Base-by-base conservation (phyloP, 2,888 invertebrate genomes). In the Tetanocera ferruginea region DNA sequence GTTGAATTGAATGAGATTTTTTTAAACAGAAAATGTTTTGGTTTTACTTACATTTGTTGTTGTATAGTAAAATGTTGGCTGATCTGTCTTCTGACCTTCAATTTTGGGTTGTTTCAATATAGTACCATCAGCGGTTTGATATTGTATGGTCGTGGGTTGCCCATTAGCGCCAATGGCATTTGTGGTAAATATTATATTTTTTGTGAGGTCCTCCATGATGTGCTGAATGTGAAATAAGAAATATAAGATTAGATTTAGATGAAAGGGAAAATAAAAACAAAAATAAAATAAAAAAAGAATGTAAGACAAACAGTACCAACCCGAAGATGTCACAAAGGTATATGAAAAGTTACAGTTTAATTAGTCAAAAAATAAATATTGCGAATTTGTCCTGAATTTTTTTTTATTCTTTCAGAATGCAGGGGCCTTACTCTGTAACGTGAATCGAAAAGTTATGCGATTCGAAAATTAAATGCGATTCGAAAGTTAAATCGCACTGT, bases 1-100 rank as follows among this genome's bases (percentile, higher is more conserved):
- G 3, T 19, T 6, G 55, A 52, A 17, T 19, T 4, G 5, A 55
- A 11, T 55, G 3, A 55, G 23, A 55, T 55, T 19, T 55, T 3
- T 55, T 19, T 6, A 19, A 19, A 11, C 19, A 14, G 25, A 11
- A 4, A 8, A 11, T 25, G 57, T 25, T 1, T 25, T 23, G 11
- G 6, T 5, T 19, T 28, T 25, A 81, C 85, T 87, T 82, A 87
- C 88, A 83, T 88, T 89, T 81, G 88, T 88, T 74, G 84, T 83
- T 76, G 88, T 92, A 84, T 94, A 94, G 85, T 94, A 94, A 88
- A 94, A 94, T 81, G 94, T 93, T 57, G 94, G 93, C 75, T 94
- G 93, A 55, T 91, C 90, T 25, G 85, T 80, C 85, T 92, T 92
- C 80, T 91, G 90, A 80, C 90, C 91, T 88, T 93, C 93, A 82